Conservation (phyloP, 2,888 invertebrate species). For the Cryptus armator region DNA sequence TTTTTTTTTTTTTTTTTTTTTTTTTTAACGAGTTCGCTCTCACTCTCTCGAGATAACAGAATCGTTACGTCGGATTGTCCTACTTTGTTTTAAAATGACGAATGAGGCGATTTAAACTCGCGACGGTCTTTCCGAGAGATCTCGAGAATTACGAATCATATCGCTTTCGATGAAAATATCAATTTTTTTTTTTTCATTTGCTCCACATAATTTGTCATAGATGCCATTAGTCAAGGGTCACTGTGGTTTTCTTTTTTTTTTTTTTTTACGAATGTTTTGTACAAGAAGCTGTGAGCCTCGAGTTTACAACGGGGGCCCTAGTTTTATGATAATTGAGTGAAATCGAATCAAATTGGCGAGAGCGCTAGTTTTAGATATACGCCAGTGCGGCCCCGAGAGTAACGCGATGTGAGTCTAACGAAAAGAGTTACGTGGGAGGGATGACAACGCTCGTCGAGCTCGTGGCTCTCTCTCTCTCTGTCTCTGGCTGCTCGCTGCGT, state of each 20-base stretch:
- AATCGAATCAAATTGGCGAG: slow-evolving; percentile 63
- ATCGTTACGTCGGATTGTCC: slow-evolving; percentile 62
- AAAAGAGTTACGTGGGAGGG: slow-evolving; percentile 67
- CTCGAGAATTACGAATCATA: slow-evolving; percentile 4
- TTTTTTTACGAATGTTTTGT: slow-evolving; percentile 8
- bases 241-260: not conserved
- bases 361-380: slow-evolving; percentile 37
- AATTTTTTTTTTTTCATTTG: not conserved
- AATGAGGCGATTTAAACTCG: slow-evolving; percentile 44
- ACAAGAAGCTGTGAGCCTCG: slow-evolving; percentile 30
- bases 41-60: slow-evolving; percentile 62
- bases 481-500: slow-evolving; percentile 60
- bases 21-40: slow-evolving; percentile 35
- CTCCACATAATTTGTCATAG: not conserved
- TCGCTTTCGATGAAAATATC: slow-evolving; percentile 23
- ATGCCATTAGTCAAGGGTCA: slow-evolving; percentile 5
- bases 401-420: slow-evolving; percentile 54
- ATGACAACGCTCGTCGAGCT: slow-evolving; percentile 55
- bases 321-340: slow-evolving; percentile 67
- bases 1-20: not conserved
- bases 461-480: slow-evolving; percentile 20
- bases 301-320: slow-evolving; percentile 16
- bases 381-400: slow-evolving; percentile 49
- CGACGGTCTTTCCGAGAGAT: slow-evolving; percentile 4
- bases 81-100: slow-evolving; percentile 48